Conservation (phyloP, 2,888 invertebrate genomes). For the Diaphora mendica region DNA sequence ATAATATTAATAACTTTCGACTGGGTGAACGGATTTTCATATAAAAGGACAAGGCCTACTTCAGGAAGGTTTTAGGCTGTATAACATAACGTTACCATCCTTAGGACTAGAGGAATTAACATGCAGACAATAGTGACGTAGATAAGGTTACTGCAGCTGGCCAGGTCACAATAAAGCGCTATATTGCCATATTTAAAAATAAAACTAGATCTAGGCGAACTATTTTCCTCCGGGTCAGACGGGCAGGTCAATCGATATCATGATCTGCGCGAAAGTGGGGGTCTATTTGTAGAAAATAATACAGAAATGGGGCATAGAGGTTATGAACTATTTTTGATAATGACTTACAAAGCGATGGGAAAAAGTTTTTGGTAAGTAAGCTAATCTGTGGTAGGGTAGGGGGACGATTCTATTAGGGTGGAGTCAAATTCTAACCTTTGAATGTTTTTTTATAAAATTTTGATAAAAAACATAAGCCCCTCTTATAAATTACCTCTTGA, state of each 20-base stretch:
- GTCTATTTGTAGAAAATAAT: slow-evolving; percentile 3
- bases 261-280: not conserved
- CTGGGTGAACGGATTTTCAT: too few relatives aligned
- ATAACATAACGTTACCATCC: too few relatives aligned
- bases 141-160: not conserved
- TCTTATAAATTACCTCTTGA: too few relatives aligned
- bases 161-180: not conserved
- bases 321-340: not conserved
- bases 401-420: too few relatives aligned
- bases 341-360: too few relatives aligned
- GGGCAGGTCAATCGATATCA: not conserved
- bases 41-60: too few relatives aligned
- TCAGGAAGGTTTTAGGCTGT: not conserved
- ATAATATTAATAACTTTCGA: too few relatives aligned
- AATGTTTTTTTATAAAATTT: too few relatives aligned
- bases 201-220: not conserved
- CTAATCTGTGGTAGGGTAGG: not conserved
- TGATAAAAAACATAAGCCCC: too few relatives aligned
- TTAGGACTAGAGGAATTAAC: not conserved
- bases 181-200: not conserved
- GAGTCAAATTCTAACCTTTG: too few relatives aligned
- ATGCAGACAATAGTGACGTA: too few relatives aligned
- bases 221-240: not conserved
- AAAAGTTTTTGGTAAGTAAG: too few relatives aligned
- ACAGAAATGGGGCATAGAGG: not conserved